Percentiles rank a stretch among this genome's conserved stretches.
phyloP scores from a whole-genome alignment of 2,888 invertebrate genomes.

The Homarus gammarus region DNA sequence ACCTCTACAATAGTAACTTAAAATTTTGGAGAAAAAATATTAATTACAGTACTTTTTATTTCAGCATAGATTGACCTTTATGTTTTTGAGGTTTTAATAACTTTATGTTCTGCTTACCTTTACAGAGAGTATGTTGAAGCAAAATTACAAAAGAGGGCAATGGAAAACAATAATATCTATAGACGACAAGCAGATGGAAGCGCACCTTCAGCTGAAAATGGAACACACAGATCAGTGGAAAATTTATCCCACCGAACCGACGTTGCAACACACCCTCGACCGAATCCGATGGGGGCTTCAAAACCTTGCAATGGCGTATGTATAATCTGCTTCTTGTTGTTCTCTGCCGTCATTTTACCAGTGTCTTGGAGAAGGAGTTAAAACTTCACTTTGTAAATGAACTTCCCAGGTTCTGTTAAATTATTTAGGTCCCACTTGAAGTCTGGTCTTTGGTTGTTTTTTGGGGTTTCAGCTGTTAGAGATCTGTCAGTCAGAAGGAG shows the following conservation, averaged over 20 bases:
- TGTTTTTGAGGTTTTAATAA: background rate
- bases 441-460: no score
- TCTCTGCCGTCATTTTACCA: background rate
- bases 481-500: no score
- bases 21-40: background rate
- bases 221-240: conserved; percentile 47
- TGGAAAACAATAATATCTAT: conserved; percentile 72
- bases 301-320: conserved; percentile 67
- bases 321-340: background rate
- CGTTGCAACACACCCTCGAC: conserved; percentile 15
- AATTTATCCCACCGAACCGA: conserved; percentile 39
- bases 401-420: no score
- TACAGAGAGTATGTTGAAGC: conserved; percentile 74
- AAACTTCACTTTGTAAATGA: background rate
- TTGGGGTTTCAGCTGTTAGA: no score
- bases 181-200: conserved; percentile 61
- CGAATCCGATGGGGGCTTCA: conserved; percentile 38
- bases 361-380: background rate
- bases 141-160: conserved; percentile 72
- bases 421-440: no score
- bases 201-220: conserved; percentile 40
- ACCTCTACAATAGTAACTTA: no score
- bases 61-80: background rate
- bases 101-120: background rate
- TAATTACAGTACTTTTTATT: background rate